phyloP scores from a whole-genome alignment of 2,113 vertebrate genomes.

The Pangasianodon hypophthalmus region DNA sequence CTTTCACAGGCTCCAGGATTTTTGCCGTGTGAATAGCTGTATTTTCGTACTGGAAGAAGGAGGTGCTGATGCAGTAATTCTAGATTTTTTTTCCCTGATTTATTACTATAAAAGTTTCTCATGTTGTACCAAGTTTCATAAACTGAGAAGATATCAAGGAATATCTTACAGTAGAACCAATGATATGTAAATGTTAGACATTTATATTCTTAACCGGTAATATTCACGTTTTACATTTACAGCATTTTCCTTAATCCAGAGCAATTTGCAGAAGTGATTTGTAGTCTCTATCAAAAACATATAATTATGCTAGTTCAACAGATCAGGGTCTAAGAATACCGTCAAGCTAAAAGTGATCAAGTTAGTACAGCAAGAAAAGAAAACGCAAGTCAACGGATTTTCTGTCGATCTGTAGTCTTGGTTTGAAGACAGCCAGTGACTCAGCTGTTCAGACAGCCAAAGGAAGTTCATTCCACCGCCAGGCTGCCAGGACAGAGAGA shows the following conservation, averaged over 20 bases:
- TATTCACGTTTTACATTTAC: neutral
- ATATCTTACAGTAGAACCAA: neutral
- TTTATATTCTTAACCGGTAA: neutral
- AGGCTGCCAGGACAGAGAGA: neutral
- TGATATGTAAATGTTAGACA: neutral
- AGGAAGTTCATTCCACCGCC: neutral
- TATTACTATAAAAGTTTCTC: neutral
- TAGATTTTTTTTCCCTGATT: neutral
- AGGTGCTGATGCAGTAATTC: neutral
- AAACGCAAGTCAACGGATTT: neutral
- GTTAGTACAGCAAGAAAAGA: neutral
- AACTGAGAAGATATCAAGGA: neutral
- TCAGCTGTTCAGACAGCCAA: neutral
- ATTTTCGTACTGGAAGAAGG: neutral
- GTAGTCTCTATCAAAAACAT: neutral
- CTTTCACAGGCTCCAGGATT: neutral
- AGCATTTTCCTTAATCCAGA: neutral
- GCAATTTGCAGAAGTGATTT: neutral
- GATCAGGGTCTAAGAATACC: neutral
- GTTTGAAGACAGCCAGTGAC: neutral
- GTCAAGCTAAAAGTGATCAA: neutral
- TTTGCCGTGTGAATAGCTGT: too few species aligned
- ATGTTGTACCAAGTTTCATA: neutral
- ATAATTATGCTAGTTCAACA: neutral
- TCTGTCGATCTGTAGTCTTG: neutral